Percentiles rank a stretch among this genome's conserved stretches.
Evolutionary conservation across 1,140 invertebrate genomes (phyloP).

Genomic region (Gonioctena quinquepunctata): DNA sequence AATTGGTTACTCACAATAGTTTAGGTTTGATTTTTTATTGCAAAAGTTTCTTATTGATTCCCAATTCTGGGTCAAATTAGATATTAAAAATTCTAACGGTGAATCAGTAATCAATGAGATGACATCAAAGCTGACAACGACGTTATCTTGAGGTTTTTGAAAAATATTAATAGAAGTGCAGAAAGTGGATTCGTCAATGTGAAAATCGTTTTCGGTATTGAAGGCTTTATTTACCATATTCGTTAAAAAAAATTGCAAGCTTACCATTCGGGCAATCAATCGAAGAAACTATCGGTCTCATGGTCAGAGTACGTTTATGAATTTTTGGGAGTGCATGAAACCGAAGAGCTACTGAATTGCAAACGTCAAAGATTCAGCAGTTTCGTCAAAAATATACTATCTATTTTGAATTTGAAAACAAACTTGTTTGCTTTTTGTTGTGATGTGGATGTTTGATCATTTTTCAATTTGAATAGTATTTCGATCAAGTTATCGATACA

Average conservation of each 20-base stretch:
- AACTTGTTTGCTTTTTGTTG: background rate
- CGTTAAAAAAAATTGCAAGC: background rate
- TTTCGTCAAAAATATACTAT: background rate
- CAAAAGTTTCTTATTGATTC: too few relatives aligned
- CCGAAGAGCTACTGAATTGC: background rate
- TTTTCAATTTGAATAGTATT: background rate
- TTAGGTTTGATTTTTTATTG: too few relatives aligned
- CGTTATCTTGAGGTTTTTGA: background rate
- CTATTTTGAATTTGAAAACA: background rate
- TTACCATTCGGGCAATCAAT: background rate
- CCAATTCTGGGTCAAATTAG: too few relatives aligned
- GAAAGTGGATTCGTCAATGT: background rate
- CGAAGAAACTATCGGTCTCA: background rate
- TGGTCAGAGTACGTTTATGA: background rate
- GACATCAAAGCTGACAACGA: background rate
- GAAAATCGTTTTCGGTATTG: background rate
- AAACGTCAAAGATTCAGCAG: background rate
- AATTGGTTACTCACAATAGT: too few relatives aligned
- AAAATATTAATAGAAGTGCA: too few relatives aligned
- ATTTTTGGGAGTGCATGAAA: background rate
- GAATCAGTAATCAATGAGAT: background rate
- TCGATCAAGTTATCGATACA: background rate
- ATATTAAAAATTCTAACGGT: too few relatives aligned
- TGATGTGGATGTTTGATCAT: too few relatives aligned
- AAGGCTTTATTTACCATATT: background rate